Evolutionary conservation across 2,888 invertebrate genomes (phyloP).

Genomic region (Tenthredo mesomela): DNA sequence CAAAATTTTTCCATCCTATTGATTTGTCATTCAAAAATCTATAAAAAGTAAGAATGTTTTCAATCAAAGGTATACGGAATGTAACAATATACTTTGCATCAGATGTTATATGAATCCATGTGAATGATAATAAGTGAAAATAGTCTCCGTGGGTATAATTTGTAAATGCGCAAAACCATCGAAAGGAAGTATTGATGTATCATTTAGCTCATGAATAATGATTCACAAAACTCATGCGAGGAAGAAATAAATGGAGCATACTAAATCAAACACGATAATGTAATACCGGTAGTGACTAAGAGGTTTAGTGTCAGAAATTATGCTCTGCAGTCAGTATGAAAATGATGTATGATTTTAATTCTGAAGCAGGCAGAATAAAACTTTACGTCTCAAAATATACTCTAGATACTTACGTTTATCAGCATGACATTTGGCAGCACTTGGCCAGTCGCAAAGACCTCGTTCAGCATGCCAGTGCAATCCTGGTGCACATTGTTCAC

Average conservation of each 20-base stretch:
- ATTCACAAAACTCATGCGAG: no score
- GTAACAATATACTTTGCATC: not conserved
- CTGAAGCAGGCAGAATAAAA: not conserved
- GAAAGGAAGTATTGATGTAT: not conserved
- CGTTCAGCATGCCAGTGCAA: constrained; percentile 87
- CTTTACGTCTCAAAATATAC: not conserved
- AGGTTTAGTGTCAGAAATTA: not conserved
- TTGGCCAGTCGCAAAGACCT: constrained; percentile 91
- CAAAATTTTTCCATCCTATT: not conserved
- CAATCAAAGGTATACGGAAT: not conserved
- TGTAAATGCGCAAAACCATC: not conserved
- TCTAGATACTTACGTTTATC: constrained; percentile 69
- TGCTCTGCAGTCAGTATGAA: not conserved
- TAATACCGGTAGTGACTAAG: not conserved
- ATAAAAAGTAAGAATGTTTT: not conserved
- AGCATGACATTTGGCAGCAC: constrained; percentile 83
- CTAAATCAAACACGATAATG: not conserved
- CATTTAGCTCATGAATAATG: not conserved
- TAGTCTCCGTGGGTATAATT: not conserved
- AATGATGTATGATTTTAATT: not conserved
- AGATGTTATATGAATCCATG: not conserved
- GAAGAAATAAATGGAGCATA: not conserved
- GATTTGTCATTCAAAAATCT: not conserved
- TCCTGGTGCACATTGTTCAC: constrained; percentile 89
- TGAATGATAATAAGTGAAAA: not conserved